Conservation (phyloP, 2,113 vertebrate genomes). For the Tetrao urogallus region DNA sequence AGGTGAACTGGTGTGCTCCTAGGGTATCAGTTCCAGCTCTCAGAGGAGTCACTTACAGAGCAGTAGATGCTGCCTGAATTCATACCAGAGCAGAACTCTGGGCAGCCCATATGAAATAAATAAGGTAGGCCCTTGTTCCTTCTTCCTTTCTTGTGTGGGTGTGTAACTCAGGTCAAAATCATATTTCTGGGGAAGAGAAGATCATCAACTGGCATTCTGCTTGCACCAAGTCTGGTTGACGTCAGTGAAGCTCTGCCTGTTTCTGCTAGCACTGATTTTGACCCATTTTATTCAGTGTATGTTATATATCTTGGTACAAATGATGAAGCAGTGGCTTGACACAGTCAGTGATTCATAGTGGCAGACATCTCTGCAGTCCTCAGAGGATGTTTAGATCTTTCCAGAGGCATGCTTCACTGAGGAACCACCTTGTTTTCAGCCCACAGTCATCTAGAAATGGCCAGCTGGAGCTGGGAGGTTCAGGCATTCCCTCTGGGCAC, state of each 20-base stretch:
- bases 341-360: conserved; percentile 44
- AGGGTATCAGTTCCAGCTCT: background rate
- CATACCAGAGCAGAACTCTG: background rate
- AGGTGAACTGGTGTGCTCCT: background rate
- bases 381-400: conserved; percentile 29
- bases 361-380: conserved; percentile 44
- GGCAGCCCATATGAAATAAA: background rate
- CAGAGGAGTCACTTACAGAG: background rate
- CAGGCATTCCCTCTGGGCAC: background rate
- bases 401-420: background rate
- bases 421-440: background rate
- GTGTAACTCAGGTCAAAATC: background rate
- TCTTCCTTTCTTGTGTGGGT: background rate
- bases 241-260: conserved; percentile 5
- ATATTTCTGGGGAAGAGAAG: background rate
- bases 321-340: conserved; percentile 46
- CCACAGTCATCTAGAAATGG: background rate
- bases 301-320: conserved; percentile 16
- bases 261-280: conserved; percentile 13
- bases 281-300: conserved; percentile 41
- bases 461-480: background rate
- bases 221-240: background rate
- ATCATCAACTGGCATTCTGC: background rate
- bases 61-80: background rate
- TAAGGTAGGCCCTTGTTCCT: background rate